Evolutionary conservation across 1,140 invertebrate genomes (phyloP).

Genomic region (Portunus trituberculatus): DNA sequence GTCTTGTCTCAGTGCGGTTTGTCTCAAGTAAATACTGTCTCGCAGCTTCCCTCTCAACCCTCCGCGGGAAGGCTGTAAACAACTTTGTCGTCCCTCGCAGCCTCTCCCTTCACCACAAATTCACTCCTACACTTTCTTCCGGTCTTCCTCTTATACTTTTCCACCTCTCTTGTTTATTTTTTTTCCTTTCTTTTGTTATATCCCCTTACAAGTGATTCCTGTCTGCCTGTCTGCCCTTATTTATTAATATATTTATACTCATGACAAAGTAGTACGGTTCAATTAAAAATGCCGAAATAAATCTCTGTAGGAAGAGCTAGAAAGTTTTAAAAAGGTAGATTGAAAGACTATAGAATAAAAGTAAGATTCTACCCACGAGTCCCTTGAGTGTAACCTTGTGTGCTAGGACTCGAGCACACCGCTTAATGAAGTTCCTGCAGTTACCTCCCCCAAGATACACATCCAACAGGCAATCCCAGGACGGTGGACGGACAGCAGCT

Average conservation of each 20-base stretch:
- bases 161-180: not conserved
- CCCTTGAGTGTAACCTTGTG: no score
- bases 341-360: no score
- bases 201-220: not conserved
- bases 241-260: not conserved
- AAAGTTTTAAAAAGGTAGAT: no score
- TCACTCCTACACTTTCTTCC: not conserved
- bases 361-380: no score
- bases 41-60: not conserved
- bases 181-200: not conserved
- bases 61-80: conserved; percentile 7
- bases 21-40: not conserved
- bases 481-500: no score
- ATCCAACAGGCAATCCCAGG: no score
- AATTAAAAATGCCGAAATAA: no score
- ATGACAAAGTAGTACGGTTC: no score
- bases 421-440: no score
- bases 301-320: no score
- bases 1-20: not conserved
- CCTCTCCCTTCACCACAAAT: not conserved
- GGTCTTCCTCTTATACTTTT: not conserved
- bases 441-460: no score
- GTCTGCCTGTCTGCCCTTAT: not conserved
- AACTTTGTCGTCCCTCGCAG: not conserved
- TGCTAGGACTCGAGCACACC: no score